phyloP scores from a whole-genome alignment of 2,797 vertebrate genomes.

The Hydrolagus colliei region DNA sequence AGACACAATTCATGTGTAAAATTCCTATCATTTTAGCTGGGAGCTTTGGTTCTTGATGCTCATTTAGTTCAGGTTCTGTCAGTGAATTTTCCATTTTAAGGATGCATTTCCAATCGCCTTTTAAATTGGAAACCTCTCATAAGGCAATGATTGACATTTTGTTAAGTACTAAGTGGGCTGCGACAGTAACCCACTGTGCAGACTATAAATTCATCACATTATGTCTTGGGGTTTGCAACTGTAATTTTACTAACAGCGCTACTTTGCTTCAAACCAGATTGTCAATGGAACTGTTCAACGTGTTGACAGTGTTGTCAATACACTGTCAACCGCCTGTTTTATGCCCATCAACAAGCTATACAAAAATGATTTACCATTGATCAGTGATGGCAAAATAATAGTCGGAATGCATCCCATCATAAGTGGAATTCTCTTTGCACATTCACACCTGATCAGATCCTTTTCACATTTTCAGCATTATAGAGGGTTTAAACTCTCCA shows the following conservation, averaged over 20 bases:
- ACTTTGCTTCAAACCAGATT: slow-evolving; percentile 29
- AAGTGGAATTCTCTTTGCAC: not conserved
- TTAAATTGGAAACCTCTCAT: slow-evolving; percentile 30
- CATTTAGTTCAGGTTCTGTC: not conserved
- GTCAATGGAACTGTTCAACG: slow-evolving; percentile 25
- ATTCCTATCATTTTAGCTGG: not conserved
- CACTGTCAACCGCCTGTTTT: slow-evolving; percentile 19
- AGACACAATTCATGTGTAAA: not conserved
- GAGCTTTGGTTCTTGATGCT: not conserved
- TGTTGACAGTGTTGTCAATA: slow-evolving; percentile 30
- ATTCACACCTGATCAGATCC: slow-evolving; percentile 2
- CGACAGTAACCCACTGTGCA: slow-evolving; percentile 18
- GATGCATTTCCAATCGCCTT: slow-evolving; percentile 16
- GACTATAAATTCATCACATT: slow-evolving; percentile 25
- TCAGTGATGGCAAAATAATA: slow-evolving; percentile 29
- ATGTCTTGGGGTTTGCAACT: slow-evolving; percentile 15
- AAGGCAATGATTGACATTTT: slow-evolving; percentile 29
- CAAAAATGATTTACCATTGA: slow-evolving; percentile 30
- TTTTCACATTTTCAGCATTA: not conserved
- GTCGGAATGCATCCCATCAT: not conserved
- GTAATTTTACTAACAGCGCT: slow-evolving; percentile 30
- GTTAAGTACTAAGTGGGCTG: slow-evolving; percentile 23
- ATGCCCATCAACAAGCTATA: slow-evolving; percentile 23
- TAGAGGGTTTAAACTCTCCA: no score
- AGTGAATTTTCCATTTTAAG: slow-evolving; percentile 27